These are phyloP conservation scores for Nebria ingens DNA, from an alignment of 1,140 invertebrate genomes.

Conservation along the genomic window DNA sequence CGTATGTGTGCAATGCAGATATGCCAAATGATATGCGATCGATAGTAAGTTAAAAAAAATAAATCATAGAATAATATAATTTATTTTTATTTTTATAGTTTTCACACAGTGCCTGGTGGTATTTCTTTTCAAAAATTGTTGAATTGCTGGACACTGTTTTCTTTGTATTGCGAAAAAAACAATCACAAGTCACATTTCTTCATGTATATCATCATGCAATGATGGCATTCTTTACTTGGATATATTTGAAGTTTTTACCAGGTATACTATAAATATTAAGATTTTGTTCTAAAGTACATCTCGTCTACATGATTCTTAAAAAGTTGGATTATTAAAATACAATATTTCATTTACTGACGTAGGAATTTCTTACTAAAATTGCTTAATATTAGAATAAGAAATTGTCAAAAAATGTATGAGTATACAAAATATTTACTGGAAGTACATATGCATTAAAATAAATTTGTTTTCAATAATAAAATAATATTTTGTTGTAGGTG, in stretches of 20 bases:
- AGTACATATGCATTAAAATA: conserved; percentile 20
- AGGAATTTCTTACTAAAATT: not conserved
- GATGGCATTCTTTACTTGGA: conserved; percentile 48
- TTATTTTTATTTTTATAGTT: conserved; percentile 32
- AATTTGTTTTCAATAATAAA: conserved; percentile 54
- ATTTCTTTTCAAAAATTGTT: conserved; percentile 46
- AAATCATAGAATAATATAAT: conserved; percentile 20
- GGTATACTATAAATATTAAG: conserved; percentile 27
- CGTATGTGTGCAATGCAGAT: conserved; percentile 22
- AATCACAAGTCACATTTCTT: conserved; percentile 61
- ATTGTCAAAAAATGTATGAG: conserved; percentile 4
- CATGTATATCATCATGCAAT: conserved; percentile 60
- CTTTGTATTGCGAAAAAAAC: conserved; percentile 69
- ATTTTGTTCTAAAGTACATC: conserved; percentile 12
- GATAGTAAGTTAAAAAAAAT: conserved; percentile 17
- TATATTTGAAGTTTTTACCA: conserved; percentile 44
- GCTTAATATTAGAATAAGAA: not conserved
- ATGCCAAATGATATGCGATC: not conserved
- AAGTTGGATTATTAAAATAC: not conserved
- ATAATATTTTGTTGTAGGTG: conserved; percentile 30
- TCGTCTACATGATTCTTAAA: not conserved
- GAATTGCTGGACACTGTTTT: conserved; percentile 67
- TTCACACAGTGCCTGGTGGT: conserved; percentile 35
- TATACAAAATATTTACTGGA: conserved; percentile 18
- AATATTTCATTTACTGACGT: not conserved